Base-by-base conservation (phyloP, 1,140 invertebrate genomes). In the Achatina immaculata region DNA sequence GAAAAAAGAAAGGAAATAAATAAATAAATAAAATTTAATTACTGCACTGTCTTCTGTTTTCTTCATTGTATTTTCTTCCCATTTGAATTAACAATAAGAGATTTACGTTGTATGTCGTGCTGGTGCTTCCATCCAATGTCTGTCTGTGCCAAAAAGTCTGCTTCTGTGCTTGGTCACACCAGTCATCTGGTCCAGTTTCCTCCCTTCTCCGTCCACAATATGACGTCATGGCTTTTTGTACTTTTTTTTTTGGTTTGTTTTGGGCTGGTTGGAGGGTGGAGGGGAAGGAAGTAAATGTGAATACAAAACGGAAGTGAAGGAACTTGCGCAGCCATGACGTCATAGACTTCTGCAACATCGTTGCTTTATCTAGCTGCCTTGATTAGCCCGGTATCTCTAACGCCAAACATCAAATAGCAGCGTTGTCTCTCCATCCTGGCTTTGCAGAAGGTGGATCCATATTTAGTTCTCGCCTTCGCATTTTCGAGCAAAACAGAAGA, bases 151-250 rank as follows among this genome's bases (percentile, higher is more conserved):
- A 40, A 58, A 65, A 65, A 11, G 11, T 78, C 58, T 78, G 76
- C 65, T 68, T 78, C 31, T 78, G 78, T 80, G 78, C 68, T 80
- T 80, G 78, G 78, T 80, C 78, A 80, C 78, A 80, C 78, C 78
- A 72, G 78, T 80, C 14, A 71, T 4, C 19, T 45, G 45, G 66
- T 43, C 43, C 78, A 66, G 36, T 40, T 77, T 51, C n/a, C n/a
- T 80, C 43, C 68, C 78, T 80, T 43, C 78, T 68, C 72, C 45
- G 68, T 80, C 78, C 66, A 80, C 66, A 38, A n/a, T 72, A 62
- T 80, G 78, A 72, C 78, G 78, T 80, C 78, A 71, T 71, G 68
- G 68, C 66, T 71, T 48, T 34, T 38, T 71, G 66, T 80, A 65
- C 55, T 42, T 16, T 19, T 72, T 72, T 21, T 42, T 24, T 72